Evolutionary conservation across 92 coral and sea anemone species (phyloP), one percentile per base, ranked within the genome.

Genomic region (Phenganax marumi): DNA sequence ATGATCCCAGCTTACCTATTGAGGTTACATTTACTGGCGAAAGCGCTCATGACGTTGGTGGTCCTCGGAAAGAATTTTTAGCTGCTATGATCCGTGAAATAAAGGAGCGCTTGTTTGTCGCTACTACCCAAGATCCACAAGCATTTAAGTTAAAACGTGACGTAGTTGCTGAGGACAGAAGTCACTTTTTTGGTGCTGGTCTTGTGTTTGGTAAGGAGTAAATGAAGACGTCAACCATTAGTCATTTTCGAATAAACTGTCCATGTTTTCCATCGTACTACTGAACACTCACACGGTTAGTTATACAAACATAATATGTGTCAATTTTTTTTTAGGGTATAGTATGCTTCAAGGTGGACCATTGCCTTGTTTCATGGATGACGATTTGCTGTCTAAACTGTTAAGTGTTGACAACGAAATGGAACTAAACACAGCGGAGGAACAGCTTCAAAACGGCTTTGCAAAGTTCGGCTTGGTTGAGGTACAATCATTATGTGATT

Each of bases 21-120:
- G 86, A 85, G 16, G 86, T 88, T 8, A 88, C 85, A 10, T 88
- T 85, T 74, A 73, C 50, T 56, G 86, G 89, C 8, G 91, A 88
- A 58, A 8, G 50, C 12, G 91, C 88, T 13, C 49, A 25, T 10
- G 88, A 88, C 51, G 80, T 77, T 51, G 91, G 91, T 17, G 91
- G 87, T 54, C 88, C 85, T 7, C 49, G 90, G 39, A 70, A 84
- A 80, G 83, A 88, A 22, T 88, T 88, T 17, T 24, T 84, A 43
- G 85, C 80, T 12, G 47, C 73, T 13, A 75, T 58, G 66, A 18
- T 84, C 48, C 65, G 79, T 50, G 73, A 69, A 22, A 56, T 83
- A 19, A 23, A 79, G 6, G 84, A 82, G 43, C 43, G 43, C 43
- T 9, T 17, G 75, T 43, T 73, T 87, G 25, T 83, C 83, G 54